Evolutionary conservation across 35 echinoderm and acorn worm species (phyloP).

Genomic region (Lytechinus variegatus): DNA sequence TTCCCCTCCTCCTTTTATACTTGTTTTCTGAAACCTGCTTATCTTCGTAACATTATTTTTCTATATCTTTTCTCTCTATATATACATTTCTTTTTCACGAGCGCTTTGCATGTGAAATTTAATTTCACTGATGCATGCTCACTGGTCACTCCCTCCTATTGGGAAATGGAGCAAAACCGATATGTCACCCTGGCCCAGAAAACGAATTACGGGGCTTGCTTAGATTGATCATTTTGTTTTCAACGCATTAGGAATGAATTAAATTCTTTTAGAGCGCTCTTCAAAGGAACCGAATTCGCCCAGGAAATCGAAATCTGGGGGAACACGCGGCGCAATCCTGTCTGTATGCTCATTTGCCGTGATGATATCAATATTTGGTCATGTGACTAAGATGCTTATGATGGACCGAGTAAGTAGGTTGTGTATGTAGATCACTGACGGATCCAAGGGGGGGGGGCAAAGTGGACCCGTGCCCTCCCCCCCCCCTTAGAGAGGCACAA

Average conservation of each 20-base stretch:
- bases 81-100: background rate
- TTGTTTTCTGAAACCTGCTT: no score
- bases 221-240: constrained; percentile 7
- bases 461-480: no score
- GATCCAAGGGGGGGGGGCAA: no score
- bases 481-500: no score
- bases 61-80: no score
- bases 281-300: background rate
- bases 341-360: background rate
- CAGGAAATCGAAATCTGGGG: background rate
- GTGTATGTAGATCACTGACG: background rate
- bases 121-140: background rate
- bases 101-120: background rate
- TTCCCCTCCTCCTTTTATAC: no score
- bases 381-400: background rate
- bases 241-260: background rate
- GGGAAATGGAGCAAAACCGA: background rate
- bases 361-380: background rate
- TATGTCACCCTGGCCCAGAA: background rate
- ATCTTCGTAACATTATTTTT: no score
- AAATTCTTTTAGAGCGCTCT: background rate
- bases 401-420: background rate
- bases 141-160: background rate
- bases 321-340: background rate
- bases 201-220: background rate